Evolutionary conservation across 2,888 invertebrate species (phyloP).

Genomic region (Oscheius sp.): DNA sequence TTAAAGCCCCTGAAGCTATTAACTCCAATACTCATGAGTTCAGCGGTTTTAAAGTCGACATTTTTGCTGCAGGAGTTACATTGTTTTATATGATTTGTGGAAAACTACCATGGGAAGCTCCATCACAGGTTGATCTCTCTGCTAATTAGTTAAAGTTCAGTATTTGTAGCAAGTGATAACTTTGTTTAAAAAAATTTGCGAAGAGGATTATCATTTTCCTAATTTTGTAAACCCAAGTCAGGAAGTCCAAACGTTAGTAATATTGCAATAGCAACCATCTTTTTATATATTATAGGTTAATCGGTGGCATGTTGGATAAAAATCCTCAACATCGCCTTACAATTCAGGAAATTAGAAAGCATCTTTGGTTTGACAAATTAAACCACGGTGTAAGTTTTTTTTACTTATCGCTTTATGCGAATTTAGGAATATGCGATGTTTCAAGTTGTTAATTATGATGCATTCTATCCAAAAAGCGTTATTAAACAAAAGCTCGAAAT

Average conservation of each 20-base stretch:
- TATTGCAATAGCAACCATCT: too few species aligned
- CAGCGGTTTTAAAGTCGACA: slow-evolving; percentile 96
- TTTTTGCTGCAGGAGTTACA: slow-evolving; percentile 98
- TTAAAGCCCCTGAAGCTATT: slow-evolving; percentile 17
- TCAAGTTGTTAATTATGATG: slow-evolving; percentile 20
- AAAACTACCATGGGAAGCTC: slow-evolving; percentile 93
- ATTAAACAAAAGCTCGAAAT: slow-evolving; percentile 12
- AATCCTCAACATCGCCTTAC: slow-evolving; percentile 53
- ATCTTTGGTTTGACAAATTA: slow-evolving; percentile 44
- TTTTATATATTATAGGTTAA: slow-evolving; percentile 39
- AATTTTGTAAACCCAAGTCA: slow-evolving; percentile 78
- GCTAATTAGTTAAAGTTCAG: neutral
- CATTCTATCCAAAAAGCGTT: slow-evolving; percentile 14
- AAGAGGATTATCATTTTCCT: slow-evolving; percentile 88
- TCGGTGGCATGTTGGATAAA: slow-evolving; percentile 58
- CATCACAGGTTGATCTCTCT: slow-evolving; percentile 20
- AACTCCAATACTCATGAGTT: slow-evolving; percentile 73
- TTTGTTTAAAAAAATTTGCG: slow-evolving; percentile 92
- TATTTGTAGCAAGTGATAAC: slow-evolving; percentile 55
- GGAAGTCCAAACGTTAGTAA: slow-evolving; percentile 45
- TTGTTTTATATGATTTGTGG: slow-evolving; percentile 97
- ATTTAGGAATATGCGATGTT: neutral
- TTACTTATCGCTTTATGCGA: neutral
- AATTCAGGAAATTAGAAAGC: neutral
- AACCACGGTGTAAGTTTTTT: neutral